phyloP scores from a whole-genome alignment of 2,888 invertebrate genomes.

The Copidosoma aretas region DNA sequence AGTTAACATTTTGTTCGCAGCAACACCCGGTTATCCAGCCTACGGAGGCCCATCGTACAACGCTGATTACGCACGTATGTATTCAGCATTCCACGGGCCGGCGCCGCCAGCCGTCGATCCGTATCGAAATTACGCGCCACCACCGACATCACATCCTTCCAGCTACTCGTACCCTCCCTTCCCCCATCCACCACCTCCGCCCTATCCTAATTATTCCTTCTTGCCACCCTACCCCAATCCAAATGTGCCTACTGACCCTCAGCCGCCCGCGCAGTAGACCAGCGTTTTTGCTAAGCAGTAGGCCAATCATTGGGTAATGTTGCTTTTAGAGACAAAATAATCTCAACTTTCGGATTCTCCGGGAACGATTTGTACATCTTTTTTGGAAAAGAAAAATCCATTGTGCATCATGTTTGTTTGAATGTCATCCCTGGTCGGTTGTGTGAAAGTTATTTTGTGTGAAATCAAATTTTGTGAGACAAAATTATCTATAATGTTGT shows the following conservation, averaged over 20 bases:
- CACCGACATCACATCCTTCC: conserved; percentile 53
- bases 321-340: too few relatives aligned
- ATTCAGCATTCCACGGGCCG: conserved; percentile 59
- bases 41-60: conserved; percentile 59
- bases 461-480: neutral
- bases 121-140: conserved; percentile 57
- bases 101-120: conserved; percentile 58
- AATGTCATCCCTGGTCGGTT: neutral
- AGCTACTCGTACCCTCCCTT: conserved; percentile 60
- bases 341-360: neutral
- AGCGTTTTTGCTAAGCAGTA: too few relatives aligned
- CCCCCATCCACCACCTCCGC: conserved; percentile 63
- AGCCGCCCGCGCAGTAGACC: conserved; percentile 58
- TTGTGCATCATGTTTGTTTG: neutral
- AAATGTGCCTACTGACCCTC: conserved; percentile 60
- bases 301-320: neutral
- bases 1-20: conserved; percentile 8
- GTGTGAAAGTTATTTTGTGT: too few relatives aligned
- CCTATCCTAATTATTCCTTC: conserved; percentile 67
- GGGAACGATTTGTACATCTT: neutral
- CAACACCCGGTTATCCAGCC: conserved; percentile 57
- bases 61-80: conserved; percentile 59
- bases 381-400: neutral
- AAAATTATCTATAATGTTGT: neutral
- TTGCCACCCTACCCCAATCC: conserved; percentile 65